These are phyloP conservation scores for Amphiprion clarkii DNA, from an alignment of 2,797 vertebrate genomes.

Conservation along the genomic window DNA sequence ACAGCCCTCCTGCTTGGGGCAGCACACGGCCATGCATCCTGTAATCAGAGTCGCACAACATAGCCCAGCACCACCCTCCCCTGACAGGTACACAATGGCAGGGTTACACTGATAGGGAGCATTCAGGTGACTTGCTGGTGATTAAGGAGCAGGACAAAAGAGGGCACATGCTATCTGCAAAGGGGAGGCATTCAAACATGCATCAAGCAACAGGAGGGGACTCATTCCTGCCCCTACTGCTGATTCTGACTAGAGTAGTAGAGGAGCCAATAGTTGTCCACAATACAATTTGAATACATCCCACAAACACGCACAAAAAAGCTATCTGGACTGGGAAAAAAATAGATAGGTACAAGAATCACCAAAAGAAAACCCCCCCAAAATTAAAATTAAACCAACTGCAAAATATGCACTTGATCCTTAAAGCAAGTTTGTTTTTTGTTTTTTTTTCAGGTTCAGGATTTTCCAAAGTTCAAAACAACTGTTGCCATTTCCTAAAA, in stretches of 20 bases:
- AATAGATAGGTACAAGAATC: background rate
- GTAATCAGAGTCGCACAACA: conserved; percentile 86
- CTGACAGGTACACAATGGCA: conserved; percentile 79
- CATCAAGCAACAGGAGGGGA: conserved; percentile 55
- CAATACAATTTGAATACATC: conserved; percentile 4
- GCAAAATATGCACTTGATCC: background rate
- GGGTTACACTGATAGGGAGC: conserved; percentile 77
- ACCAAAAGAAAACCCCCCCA: background rate
- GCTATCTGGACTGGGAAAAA: conserved; percentile 3
- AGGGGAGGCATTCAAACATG: conserved; percentile 77
- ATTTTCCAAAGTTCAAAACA: no score
- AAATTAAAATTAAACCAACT: conserved; percentile 1
- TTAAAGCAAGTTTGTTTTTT: background rate
- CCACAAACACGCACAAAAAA: conserved; percentile 15
- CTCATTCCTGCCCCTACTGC: conserved; percentile 25
- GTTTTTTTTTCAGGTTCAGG: conserved; percentile 4
- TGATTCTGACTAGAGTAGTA: conserved; percentile 12
- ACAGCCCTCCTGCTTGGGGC: conserved; percentile 70
- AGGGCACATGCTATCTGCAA: conserved; percentile 69
- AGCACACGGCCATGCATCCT: conserved; percentile 83
- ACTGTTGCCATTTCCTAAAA: no score
- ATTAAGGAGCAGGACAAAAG: conserved; percentile 72
- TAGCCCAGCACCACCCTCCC: conserved; percentile 71
- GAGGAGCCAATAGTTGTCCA: conserved; percentile 23
- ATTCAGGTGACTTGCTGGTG: conserved; percentile 80